These are phyloP conservation scores for Machimus rusticus DNA, from an alignment of 2,888 invertebrate genomes.

Conservation along the genomic window DNA sequence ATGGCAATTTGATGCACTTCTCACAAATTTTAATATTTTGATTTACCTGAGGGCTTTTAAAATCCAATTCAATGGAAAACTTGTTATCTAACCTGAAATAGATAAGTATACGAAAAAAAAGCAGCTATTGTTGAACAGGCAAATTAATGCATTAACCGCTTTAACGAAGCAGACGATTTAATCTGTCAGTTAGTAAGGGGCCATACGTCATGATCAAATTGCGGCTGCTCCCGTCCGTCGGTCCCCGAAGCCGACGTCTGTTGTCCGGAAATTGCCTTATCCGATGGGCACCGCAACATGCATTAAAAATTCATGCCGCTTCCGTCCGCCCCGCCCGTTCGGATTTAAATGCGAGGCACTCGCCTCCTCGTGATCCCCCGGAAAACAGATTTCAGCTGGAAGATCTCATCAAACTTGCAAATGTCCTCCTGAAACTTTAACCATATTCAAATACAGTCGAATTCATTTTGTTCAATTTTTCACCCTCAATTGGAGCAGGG, in stretches of 20 bases:
- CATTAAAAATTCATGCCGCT: not conserved
- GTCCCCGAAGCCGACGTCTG: not conserved
- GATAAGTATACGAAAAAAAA: too few species aligned
- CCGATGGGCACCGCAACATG: not conserved
- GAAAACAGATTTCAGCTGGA: not conserved
- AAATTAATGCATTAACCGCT: not conserved
- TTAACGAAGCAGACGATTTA: not conserved
- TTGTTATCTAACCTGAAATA: too few species aligned
- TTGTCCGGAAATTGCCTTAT: not conserved
- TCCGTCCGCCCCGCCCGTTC: not conserved
- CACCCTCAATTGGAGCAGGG: not conserved
- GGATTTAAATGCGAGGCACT: not conserved
- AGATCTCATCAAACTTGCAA: not conserved
- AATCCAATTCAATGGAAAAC: too few species aligned
- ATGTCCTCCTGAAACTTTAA: not conserved
- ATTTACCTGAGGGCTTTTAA: too few species aligned
- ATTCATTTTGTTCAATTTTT: conserved; percentile 14
- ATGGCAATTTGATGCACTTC: too few species aligned
- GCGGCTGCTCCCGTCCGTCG: not conserved
- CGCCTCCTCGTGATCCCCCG: not conserved
- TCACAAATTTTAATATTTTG: too few species aligned
- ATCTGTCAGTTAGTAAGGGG: not conserved
- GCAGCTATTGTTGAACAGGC: too few species aligned
- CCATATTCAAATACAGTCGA: not conserved
- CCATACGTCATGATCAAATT: not conserved